Evolutionary conservation across 2,113 vertebrate genomes (phyloP).

Genomic region (human (Homo sapiens)): GRCh38 chr2:141878501-141879000

Average conservation of each 20-base stretch:
- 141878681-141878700: neutral
- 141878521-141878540: neutral
- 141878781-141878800: neutral
- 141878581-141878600: neutral
- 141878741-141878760: neutral
- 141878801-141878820: neutral
- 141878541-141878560: neutral
- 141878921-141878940: neutral
- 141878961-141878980: neutral
- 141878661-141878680: neutral
- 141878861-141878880: neutral
- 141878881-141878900: neutral
- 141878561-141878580: neutral
- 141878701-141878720: neutral
- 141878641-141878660: neutral
- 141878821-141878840: neutral
- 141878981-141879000: neutral
- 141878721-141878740: neutral
- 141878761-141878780: neutral
- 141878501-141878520: neutral
- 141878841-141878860: neutral
- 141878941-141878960: rapidly evolving
- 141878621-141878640: neutral
- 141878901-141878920: neutral
- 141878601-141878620: neutral